Evolutionary conservation across 2,113 vertebrate genomes (phyloP).

Genomic region (Nestor notabilis): DNA sequence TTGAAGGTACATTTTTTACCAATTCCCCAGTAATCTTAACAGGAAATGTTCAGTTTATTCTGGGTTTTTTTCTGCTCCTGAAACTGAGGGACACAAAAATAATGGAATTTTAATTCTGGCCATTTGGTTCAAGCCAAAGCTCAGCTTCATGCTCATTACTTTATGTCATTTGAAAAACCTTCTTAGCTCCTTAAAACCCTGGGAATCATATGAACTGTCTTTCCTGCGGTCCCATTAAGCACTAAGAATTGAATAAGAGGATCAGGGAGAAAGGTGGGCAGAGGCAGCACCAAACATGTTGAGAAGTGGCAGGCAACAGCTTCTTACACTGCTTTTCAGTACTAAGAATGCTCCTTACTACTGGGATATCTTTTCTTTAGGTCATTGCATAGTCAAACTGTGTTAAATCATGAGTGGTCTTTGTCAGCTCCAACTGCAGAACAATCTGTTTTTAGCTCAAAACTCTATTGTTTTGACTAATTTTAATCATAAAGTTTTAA

Average conservation of each 20-base stretch:
- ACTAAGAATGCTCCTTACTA: background rate
- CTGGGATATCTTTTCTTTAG: background rate
- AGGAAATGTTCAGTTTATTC: background rate
- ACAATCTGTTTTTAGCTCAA: background rate
- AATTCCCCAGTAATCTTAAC: background rate
- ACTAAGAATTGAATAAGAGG: background rate
- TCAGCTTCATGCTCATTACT: background rate
- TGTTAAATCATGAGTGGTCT: background rate
- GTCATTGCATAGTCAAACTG: fast-evolving
- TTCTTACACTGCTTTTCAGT: background rate
- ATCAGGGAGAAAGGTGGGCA: background rate
- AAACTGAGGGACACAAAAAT: background rate
- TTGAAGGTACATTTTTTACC: background rate
- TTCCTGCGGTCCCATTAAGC: background rate
- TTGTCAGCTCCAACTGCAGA: background rate
- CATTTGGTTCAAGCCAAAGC: background rate
- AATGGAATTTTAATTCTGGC: background rate
- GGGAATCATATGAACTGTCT: background rate
- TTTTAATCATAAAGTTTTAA: background rate
- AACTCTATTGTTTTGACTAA: background rate
- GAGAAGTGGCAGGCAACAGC: background rate
- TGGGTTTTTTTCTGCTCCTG: background rate
- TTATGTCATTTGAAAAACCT: background rate
- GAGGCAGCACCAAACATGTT: background rate
- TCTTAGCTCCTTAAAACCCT: background rate